phyloP scores from a whole-genome alignment of 1,140 invertebrate genomes.

The Anadara kagoshimensis region DNA sequence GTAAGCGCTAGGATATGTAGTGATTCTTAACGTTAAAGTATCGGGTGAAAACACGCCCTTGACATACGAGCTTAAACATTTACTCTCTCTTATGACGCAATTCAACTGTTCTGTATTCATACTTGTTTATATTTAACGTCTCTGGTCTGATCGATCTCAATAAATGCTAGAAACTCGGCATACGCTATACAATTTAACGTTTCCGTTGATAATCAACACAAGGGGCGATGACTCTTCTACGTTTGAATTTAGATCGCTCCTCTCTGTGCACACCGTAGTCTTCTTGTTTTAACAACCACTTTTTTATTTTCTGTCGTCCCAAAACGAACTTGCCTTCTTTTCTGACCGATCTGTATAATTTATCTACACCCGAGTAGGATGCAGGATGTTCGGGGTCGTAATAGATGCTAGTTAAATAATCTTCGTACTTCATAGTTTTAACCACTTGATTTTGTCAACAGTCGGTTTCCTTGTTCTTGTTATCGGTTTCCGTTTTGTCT shows the following conservation, averaged over 20 bases:
- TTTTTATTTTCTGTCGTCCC: too few species aligned
- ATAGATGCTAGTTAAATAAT: constrained; percentile 30
- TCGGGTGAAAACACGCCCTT: constrained; percentile 16
- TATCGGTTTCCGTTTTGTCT: too few species aligned
- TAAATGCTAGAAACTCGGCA: constrained; percentile 10
- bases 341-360: constrained; percentile 27
- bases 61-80: background rate
- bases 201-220: constrained; percentile 39
- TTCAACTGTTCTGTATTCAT: constrained; percentile 23
- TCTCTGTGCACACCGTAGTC: constrained; percentile 34
- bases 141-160: constrained; percentile 16
- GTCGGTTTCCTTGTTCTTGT: too few species aligned
- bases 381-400: constrained; percentile 35
- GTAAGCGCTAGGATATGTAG: constrained; percentile 15
- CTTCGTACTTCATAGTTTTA: constrained; percentile 13
- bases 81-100: background rate
- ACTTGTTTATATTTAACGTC: constrained; percentile 12
- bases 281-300: constrained; percentile 38
- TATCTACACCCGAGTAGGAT: constrained; percentile 25
- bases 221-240: constrained; percentile 22
- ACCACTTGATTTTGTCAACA: too few species aligned
- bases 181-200: constrained; percentile 21
- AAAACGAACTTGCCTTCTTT: too few species aligned
- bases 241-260: constrained; percentile 24
- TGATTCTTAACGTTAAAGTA: constrained; percentile 11